phyloP scores from a whole-genome alignment of 1,140 invertebrate genomes.

The Heliconius hermathena region DNA sequence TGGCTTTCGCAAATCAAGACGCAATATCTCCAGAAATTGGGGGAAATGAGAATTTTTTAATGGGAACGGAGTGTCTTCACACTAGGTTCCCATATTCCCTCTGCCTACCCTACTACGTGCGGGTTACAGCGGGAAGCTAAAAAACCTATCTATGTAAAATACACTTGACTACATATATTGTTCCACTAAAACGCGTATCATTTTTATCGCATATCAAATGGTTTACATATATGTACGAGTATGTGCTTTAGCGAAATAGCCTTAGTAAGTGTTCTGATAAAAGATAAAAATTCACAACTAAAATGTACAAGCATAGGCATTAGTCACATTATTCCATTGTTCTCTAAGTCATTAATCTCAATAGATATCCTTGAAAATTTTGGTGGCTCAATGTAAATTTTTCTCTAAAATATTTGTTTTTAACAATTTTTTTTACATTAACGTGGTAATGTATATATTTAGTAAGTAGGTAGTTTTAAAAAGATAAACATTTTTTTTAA shows the following conservation, averaged over 20 bases:
- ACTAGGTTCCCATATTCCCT: no score
- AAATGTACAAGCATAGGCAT: background rate
- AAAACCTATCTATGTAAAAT: background rate
- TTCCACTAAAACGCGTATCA: conserved; percentile 7
- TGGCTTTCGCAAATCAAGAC: no score
- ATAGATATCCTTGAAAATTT: conserved; percentile 3
- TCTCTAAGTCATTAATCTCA: conserved; percentile 3
- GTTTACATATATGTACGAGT: conserved; percentile 13
- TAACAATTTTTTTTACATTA: no score
- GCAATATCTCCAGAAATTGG: no score
- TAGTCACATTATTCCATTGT: conserved; percentile 4
- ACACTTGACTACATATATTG: background rate
- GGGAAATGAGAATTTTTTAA: no score
- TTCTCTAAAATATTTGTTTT: background rate
- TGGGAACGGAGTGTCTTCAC: no score
- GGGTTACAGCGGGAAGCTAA: background rate
- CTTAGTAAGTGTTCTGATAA: conserved; percentile 22
- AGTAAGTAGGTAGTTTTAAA: no score
- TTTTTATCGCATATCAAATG: conserved; percentile 27
- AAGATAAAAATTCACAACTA: conserved; percentile 18
- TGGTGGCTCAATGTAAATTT: background rate
- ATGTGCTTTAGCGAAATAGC: conserved; percentile 26
- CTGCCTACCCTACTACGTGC: no score
- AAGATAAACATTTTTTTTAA: no score
- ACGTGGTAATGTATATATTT: no score